These are phyloP conservation scores for Pomacea canaliculata DNA, from an alignment of 2,888 invertebrate genomes.

Conservation along the genomic window DNA sequence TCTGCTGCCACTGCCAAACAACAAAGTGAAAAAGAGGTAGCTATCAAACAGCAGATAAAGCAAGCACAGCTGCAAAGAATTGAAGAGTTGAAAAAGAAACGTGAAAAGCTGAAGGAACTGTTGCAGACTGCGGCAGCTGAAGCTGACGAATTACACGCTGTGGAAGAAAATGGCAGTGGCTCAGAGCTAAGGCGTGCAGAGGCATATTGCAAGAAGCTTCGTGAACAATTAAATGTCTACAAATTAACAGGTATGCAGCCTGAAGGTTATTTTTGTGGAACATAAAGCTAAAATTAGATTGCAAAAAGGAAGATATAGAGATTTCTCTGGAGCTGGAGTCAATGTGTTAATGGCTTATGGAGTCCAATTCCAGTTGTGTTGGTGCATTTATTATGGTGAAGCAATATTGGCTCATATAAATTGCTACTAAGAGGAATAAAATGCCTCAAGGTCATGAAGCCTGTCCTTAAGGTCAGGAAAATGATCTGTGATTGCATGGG, in stretches of 20 bases:
- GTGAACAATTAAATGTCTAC: constrained; percentile 24
- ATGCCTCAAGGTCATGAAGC: too few relatives aligned
- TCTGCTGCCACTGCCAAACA: background rate
- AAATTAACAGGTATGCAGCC: constrained; percentile 21
- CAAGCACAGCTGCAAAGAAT: constrained; percentile 4
- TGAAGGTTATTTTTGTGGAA: too few relatives aligned
- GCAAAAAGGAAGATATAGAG: too few relatives aligned
- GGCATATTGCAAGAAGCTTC: constrained; percentile 16
- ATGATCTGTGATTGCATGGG: too few relatives aligned
- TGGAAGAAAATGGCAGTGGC: background rate
- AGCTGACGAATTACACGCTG: background rate
- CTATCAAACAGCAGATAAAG: background rate
- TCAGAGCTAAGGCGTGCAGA: constrained; percentile 14
- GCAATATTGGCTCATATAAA: too few relatives aligned
- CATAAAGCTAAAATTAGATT: too few relatives aligned
- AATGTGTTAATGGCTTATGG: too few relatives aligned
- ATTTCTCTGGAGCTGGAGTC: too few relatives aligned
- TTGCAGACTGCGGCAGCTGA: background rate
- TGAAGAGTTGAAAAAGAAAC: background rate
- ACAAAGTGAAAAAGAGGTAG: background rate
- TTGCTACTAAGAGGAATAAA: too few relatives aligned
- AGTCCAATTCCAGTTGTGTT: background rate
- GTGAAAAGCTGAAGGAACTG: constrained; percentile 4
- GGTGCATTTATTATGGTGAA: too few relatives aligned
- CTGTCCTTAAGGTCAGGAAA: too few relatives aligned